phyloP scores from a whole-genome alignment of 23 tunicate species.

The Aplidium turbinatum region DNA sequence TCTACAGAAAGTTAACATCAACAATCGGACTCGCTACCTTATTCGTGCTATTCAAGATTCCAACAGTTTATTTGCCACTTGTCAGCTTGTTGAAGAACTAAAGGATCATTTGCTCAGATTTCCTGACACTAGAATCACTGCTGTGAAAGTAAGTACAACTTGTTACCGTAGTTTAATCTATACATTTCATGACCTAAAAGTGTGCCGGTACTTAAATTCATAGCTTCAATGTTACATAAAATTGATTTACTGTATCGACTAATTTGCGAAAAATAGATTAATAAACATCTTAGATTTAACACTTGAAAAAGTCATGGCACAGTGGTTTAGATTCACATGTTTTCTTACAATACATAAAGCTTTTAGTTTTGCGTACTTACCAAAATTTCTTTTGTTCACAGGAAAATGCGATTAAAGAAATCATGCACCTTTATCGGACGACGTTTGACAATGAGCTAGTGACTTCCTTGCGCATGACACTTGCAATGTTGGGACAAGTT shows the following conservation, averaged over 20 bases:
- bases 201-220: too few relatives aligned
- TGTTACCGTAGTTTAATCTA: neutral
- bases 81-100: constrained; percentile 47
- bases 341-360: too few relatives aligned
- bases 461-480: constrained; percentile 52
- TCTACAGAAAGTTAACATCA: constrained; percentile 43
- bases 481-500: constrained; percentile 84
- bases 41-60: constrained; percentile 39
- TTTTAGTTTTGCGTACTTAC: too few relatives aligned
- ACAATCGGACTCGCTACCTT: constrained; percentile 58
- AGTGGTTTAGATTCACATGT: too few relatives aligned
- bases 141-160: constrained; percentile 53
- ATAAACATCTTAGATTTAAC: too few relatives aligned
- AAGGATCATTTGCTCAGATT: constrained; percentile 75
- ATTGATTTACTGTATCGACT: too few relatives aligned
- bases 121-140: constrained; percentile 91
- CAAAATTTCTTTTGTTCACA: constrained; percentile 8
- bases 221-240: too few relatives aligned
- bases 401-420: constrained; percentile 73
- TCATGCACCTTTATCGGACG: constrained; percentile 52
- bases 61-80: constrained; percentile 17
- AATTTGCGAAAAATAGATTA: too few relatives aligned
- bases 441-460: constrained; percentile 35
- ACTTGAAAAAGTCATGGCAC: too few relatives aligned
- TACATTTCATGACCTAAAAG: constrained; percentile 3